Evolutionary conservation across 2,113 vertebrate genomes (phyloP), one percentile per base, ranked within the genome.

Genomic region (Antechinus stuartii): DNA sequence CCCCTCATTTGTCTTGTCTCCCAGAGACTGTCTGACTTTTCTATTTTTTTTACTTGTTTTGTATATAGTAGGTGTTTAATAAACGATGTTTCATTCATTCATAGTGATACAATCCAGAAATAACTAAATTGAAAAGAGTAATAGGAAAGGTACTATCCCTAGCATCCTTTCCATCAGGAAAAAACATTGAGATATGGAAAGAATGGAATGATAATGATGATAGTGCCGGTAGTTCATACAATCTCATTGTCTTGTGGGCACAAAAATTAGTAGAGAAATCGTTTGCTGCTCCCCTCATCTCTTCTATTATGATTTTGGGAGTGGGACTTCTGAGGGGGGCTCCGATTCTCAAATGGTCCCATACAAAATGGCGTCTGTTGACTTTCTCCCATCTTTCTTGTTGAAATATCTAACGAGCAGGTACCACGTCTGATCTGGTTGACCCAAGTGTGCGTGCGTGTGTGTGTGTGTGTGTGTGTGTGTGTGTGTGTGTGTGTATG

Each of bases 371-470:
- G 97, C 96, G 96, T 94, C 97, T 97, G 94, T 98, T 98, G 98
- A 98, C 98, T 98, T 98, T 98, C 97, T 99, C 98, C 98, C 98
- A 97, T 98, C 98, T 98, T 98, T 97, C 96, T 98, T 97, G 98
- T 97, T 98, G 98, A 98, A 98, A 97, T 98, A 98, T 97, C 98
- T 98, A 99, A 98, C 98, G 98, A 98, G 98, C 98, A 99, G 98
- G 98, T 98, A 98, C 98, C 98, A 97, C 98, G 98, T 98, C 98
- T 99, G 98, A 98, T 98, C 98, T 98, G 98, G 97, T 98, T 95
- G 89, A 54, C 97, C 57, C 98, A 98, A 96, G 97, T 97, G 97
- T 97, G 98, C 98, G 98, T 98, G 30, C 7, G 35, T 76, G 61
- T 19, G 61, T 30, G 57, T 10, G 3, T 19, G 97, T 98, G 97